Percentiles rank a stretch among this genome's conserved stretches.
These are phyloP conservation scores for Pachycephala philippinensis DNA, from an alignment of 2,113 vertebrate species.

Conservation along the genomic window DNA sequence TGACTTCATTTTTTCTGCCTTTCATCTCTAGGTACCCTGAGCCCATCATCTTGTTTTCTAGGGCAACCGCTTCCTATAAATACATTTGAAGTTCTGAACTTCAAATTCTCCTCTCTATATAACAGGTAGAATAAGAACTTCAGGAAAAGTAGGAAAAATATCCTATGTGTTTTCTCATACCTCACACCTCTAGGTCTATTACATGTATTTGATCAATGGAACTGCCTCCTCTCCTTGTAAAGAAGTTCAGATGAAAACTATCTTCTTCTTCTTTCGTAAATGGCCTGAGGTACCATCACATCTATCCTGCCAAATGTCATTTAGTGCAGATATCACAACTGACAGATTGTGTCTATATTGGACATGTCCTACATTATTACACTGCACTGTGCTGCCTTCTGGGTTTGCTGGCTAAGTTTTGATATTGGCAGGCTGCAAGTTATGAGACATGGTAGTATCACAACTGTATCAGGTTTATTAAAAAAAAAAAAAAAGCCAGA, in stretches of 20 bases:
- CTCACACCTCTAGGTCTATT: neutral
- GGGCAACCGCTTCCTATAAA: neutral
- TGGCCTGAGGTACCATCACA: neutral
- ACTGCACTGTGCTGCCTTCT: neutral
- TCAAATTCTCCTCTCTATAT: neutral
- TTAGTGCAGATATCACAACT: neutral
- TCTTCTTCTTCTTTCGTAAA: neutral
- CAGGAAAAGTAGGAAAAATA: neutral
- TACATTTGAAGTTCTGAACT: neutral
- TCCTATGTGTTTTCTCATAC: neutral
- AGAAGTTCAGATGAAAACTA: neutral
- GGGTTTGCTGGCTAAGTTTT: neutral
- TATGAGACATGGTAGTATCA: neutral
- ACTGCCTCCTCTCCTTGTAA: neutral
- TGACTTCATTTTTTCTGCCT: neutral
- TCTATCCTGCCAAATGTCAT: neutral
- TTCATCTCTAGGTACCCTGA: neutral
- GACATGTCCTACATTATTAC: neutral
- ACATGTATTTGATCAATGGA: neutral
- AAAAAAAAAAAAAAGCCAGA: neutral
- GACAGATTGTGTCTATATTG: neutral
- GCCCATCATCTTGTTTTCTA: neutral
- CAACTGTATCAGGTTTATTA: neutral
- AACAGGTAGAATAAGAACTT: neutral
- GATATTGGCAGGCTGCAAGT: accelerated